These are phyloP conservation scores for Oncorhynchus mykiss DNA, from an alignment of 2,113 vertebrate species.

Conservation along the genomic window DNA sequence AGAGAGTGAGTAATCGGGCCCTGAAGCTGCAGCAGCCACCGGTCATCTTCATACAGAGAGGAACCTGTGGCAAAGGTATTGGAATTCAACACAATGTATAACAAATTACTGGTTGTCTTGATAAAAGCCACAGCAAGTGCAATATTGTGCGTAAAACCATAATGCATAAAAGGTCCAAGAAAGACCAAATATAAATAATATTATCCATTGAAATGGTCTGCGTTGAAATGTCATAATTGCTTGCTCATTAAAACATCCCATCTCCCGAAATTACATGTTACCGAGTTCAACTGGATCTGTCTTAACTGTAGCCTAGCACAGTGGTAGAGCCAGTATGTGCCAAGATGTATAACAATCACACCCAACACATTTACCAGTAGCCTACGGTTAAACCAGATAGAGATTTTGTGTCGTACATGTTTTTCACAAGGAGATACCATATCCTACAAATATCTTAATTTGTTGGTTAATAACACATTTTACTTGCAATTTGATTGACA, in stretches of 20 bases:
- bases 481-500: background rate
- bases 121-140: background rate
- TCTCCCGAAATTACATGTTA: background rate
- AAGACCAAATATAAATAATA: background rate
- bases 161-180: background rate
- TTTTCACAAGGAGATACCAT: background rate
- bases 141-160: background rate
- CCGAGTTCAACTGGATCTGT: background rate
- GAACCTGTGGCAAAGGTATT: conserved; percentile 85
- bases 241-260: background rate
- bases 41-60: conserved; percentile 88
- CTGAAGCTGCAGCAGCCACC: conserved; percentile 76
- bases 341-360: background rate
- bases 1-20: conserved; percentile 79
- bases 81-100: background rate
- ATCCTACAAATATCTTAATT: background rate
- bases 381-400: background rate
- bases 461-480: background rate
- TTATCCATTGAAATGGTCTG: background rate
- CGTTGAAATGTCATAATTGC: background rate
- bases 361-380: background rate
- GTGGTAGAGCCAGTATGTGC: background rate
- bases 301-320: background rate
- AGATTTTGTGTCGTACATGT: background rate
- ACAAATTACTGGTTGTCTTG: background rate